Evolutionary conservation across 1,140 invertebrate species (phyloP).

Genomic region (Batillaria attramentaria): DNA sequence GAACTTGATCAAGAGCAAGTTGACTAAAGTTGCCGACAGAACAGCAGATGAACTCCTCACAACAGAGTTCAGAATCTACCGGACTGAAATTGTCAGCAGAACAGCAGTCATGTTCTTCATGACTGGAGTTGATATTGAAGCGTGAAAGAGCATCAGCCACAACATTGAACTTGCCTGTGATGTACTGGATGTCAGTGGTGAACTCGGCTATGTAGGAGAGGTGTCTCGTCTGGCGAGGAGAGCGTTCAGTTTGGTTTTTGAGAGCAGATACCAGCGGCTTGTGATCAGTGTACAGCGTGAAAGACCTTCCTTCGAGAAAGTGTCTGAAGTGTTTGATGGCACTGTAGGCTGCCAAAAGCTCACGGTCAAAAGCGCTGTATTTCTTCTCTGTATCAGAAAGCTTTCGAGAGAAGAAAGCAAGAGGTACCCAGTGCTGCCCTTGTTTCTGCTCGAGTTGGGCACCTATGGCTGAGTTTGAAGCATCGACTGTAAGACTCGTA

Average conservation of each 20-base stretch:
- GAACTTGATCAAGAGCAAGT: background rate
- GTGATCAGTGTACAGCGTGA: slow-evolving; percentile 22
- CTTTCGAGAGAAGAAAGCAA: slow-evolving; percentile 22
- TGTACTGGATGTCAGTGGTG: slow-evolving; percentile 25
- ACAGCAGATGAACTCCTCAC: background rate
- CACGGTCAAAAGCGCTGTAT: no score
- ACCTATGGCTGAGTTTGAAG: slow-evolving; percentile 14
- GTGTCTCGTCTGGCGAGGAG: slow-evolving; percentile 25
- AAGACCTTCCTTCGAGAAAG: slow-evolving; percentile 11
- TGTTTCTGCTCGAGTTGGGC: slow-evolving; percentile 11
- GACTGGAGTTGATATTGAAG: slow-evolving; percentile 10
- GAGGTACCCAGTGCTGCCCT: slow-evolving; percentile 5
- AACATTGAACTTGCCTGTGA: slow-evolving; percentile 28
- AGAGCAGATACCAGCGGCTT: slow-evolving; percentile 13
- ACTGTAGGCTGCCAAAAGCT: background rate
- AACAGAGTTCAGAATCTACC: no score
- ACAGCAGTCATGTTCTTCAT: background rate
- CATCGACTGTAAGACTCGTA: slow-evolving; percentile 15
- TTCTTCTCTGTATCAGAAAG: slow-evolving; percentile 9
- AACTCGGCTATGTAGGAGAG: slow-evolving; percentile 30
- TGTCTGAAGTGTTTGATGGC: slow-evolving; percentile 20
- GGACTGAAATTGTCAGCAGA: background rate
- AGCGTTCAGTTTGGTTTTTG: slow-evolving; percentile 11
- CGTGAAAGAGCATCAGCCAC: slow-evolving; percentile 24
- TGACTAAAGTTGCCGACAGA: background rate